Conservation (phyloP, 1,140 invertebrate genomes). For the Marisa cornuarietis region DNA sequence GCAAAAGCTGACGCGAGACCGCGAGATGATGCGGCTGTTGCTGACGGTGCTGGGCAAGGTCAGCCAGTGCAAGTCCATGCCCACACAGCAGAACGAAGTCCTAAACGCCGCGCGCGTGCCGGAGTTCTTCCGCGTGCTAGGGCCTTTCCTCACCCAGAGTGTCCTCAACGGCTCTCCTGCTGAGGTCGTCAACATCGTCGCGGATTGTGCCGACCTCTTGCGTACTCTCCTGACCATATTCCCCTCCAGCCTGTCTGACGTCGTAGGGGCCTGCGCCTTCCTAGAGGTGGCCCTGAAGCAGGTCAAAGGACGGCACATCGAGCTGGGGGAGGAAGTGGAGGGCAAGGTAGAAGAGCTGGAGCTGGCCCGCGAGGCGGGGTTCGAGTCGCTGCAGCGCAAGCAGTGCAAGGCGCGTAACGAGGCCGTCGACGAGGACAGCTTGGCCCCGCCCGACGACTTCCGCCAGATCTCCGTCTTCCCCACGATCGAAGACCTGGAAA, state of each 20-base stretch:
- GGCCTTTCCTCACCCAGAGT: neutral
- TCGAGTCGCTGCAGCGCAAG: neutral
- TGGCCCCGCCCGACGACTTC: conserved; percentile 58
- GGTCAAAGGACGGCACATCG: neutral
- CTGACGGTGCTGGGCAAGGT: conserved; percentile 6
- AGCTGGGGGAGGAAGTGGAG: neutral
- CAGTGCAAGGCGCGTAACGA: neutral
- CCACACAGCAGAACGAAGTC: neutral
- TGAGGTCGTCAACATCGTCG: neutral
- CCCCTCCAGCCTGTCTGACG: conserved; percentile 1
- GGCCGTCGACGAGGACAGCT: conserved; percentile 9
- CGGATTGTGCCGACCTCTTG: conserved; percentile 4
- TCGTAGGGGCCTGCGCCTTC: conserved; percentile 3
- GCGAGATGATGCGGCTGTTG: neutral
- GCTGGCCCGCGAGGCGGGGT: conserved; percentile 3
- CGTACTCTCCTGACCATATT: conserved; percentile 1
- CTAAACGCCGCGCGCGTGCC: conserved; percentile 3
- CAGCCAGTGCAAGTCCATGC: conserved; percentile 15
- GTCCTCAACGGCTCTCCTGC: neutral
- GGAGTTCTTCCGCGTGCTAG: neutral
- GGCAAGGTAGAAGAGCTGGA: neutral
- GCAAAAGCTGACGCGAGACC: neutral
- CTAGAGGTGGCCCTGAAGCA: neutral
- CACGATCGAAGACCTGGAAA: conserved; percentile 48
- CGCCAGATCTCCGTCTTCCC: conserved; percentile 56